These are phyloP conservation scores for Alouatta palliata DNA, from an alignment of 2,113 vertebrate genomes.

Conservation along the genomic window DNA sequence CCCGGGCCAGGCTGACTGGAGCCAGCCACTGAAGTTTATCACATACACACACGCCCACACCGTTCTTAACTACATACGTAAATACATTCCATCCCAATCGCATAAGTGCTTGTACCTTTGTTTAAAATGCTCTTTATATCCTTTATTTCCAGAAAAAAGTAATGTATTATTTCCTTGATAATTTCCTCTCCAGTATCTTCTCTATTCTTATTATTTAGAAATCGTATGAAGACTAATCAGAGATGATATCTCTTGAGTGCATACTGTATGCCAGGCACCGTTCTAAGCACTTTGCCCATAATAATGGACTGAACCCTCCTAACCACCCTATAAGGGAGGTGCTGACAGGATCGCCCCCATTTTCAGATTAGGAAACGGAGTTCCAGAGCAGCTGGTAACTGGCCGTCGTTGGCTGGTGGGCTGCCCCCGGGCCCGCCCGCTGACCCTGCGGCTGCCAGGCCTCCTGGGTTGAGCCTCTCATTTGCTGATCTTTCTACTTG, in stretches of 20 bases:
- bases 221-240: neutral
- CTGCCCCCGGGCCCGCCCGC: neutral
- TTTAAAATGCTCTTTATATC: neutral
- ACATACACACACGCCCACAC: neutral
- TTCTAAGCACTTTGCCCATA: neutral
- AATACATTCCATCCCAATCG: neutral
- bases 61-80: neutral
- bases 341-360: neutral
- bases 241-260: neutral
- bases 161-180: neutral
- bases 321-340: neutral
- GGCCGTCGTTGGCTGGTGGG: neutral
- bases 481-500: neutral
- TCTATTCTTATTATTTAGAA: neutral
- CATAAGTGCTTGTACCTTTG: neutral
- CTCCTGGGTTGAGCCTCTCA: neutral
- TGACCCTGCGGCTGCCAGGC: neutral
- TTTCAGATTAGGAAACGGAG: neutral
- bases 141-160: neutral
- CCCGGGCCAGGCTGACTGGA: rapidly evolving
- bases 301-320: neutral
- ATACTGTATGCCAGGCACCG: neutral
- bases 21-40: neutral
- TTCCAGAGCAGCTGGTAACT: neutral
- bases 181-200: neutral